A percentile compares a stretch with the other conserved stretches of the same genome.
Evolutionary conservation across 2,888 invertebrate genomes (phyloP).

Genomic region (Synergus gifuensis): DNA sequence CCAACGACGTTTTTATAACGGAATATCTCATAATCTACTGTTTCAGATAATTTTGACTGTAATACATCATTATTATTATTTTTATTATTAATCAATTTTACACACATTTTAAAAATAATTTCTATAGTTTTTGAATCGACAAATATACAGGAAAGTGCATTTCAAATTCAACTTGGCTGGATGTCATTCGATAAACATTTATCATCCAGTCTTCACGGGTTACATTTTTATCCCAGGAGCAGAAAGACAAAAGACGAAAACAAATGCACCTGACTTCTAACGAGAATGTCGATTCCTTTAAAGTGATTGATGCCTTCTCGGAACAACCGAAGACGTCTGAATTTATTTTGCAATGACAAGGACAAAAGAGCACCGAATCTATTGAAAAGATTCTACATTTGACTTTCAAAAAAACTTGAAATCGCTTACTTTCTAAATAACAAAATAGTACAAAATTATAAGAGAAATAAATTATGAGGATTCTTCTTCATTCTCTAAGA

Average conservation of each 20-base stretch:
- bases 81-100: too few relatives aligned
- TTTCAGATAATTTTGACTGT: too few relatives aligned
- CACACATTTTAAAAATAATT: too few relatives aligned
- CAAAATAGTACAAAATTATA: neutral
- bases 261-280: slow-evolving; percentile 15
- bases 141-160: neutral
- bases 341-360: neutral
- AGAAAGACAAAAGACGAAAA: slow-evolving; percentile 19
- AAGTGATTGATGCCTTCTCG: slow-evolving; percentile 27
- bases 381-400: neutral
- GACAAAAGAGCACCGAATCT: slow-evolving; percentile 12
- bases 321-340: neutral
- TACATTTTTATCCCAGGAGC: neutral
- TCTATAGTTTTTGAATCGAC: neutral
- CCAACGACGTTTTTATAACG: neutral
- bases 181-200: slow-evolving; percentile 22
- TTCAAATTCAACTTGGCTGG: neutral
- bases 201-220: neutral
- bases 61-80: too few relatives aligned
- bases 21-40: neutral
- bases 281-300: slow-evolving; percentile 9
- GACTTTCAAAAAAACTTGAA: neutral
- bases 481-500: too few relatives aligned
- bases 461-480: neutral
- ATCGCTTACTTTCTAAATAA: neutral